A percentile compares a stretch with the other conserved stretches of the same genome.
phyloP scores from a whole-genome alignment of 2,797 vertebrate genomes.

The Gambelia wislizenii region DNA sequence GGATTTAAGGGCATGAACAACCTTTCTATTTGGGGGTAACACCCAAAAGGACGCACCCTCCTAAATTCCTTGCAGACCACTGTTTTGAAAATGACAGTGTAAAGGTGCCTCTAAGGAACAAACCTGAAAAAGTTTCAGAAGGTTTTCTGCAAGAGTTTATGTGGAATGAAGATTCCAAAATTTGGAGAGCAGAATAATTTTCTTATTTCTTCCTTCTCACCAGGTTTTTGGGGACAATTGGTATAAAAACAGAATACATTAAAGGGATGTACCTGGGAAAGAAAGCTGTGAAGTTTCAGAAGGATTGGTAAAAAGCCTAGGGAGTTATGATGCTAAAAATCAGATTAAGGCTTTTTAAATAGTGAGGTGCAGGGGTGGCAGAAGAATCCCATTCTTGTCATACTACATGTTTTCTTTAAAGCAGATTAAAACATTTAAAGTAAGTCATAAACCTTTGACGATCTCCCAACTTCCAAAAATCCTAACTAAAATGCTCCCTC shows the following conservation, averaged over 20 bases:
- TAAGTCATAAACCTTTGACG: not conserved
- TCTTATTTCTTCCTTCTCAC: not conserved
- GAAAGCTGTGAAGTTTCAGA: not conserved
- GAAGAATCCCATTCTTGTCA: no score
- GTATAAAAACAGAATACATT: not conserved
- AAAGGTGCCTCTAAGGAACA: not conserved
- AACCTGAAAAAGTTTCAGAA: not conserved
- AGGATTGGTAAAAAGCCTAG: not conserved
- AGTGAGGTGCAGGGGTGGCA: no score
- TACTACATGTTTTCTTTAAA: not conserved
- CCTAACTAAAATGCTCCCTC: not conserved
- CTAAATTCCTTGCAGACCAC: not conserved
- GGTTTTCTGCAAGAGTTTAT: not conserved
- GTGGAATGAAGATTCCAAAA: not conserved
- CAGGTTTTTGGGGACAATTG: not conserved
- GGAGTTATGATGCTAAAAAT: not conserved
- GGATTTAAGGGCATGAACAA: not conserved
- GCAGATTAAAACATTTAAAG: not conserved
- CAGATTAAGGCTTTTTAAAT: not conserved
- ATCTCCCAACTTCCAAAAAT: not conserved
- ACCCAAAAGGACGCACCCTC: not conserved
- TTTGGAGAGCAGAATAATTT: not conserved
- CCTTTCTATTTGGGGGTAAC: not conserved
- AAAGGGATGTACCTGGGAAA: not conserved
- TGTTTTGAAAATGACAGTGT: not conserved